Conservation (phyloP, 2,888 invertebrate species). For the Drosophila barbarae region DNA sequence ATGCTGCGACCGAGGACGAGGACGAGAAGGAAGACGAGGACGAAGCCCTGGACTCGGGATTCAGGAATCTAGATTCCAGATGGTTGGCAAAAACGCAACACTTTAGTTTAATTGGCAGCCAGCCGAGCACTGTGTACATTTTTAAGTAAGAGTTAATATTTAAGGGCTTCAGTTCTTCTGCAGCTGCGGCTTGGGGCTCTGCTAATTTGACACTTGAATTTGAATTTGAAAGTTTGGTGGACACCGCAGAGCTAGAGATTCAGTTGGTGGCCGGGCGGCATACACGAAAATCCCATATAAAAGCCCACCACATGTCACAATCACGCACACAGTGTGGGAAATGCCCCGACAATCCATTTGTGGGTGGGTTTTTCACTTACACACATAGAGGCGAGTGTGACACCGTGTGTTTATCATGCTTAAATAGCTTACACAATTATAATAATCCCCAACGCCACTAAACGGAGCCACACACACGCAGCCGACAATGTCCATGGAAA, state of each 20-base stretch:
- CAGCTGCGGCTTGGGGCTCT: slow-evolving; percentile 22
- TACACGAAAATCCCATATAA: slow-evolving; percentile 59
- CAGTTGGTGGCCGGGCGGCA: slow-evolving; percentile 24
- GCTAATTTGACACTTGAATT: slow-evolving; percentile 65
- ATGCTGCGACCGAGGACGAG: slow-evolving; percentile 33
- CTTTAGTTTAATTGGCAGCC: slow-evolving; percentile 69
- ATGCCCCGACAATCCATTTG: neutral
- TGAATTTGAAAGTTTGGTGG: slow-evolving; percentile 35
- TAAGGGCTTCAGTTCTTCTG: slow-evolving; percentile 34
- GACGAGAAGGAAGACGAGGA: neutral
- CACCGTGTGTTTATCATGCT: slow-evolving; percentile 42
- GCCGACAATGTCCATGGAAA: slow-evolving; percentile 17
- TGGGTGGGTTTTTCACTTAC: slow-evolving; percentile 9
- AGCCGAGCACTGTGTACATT: slow-evolving; percentile 62
- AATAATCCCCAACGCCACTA: slow-evolving; percentile 49
- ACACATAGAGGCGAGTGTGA: slow-evolving; percentile 11
- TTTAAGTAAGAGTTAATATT: slow-evolving; percentile 73
- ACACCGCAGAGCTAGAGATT: slow-evolving; percentile 17
- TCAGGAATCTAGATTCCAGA: neutral
- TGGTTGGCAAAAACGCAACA: slow-evolving; percentile 59
- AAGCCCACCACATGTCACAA: slow-evolving; percentile 52
- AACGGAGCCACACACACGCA: slow-evolving; percentile 35
- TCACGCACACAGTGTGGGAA: slow-evolving; percentile 14
- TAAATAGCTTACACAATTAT: slow-evolving; percentile 61
- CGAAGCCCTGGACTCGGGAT: slow-evolving; percentile 12